phyloP scores from a whole-genome alignment of 2,888 invertebrate species.

The Agriopis leucophaearia region DNA sequence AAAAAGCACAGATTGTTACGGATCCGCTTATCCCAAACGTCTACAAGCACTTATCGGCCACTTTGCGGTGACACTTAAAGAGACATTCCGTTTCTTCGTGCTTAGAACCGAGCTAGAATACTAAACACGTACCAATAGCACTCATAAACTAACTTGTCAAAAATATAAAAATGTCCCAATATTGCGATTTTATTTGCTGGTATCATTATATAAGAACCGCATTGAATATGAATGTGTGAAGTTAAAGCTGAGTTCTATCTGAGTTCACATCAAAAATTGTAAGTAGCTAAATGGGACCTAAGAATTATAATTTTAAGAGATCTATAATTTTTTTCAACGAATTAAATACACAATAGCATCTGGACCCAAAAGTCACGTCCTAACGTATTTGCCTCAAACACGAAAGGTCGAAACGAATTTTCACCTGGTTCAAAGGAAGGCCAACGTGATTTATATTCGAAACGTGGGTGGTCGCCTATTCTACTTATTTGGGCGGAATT shows the following conservation, averaged over 20 bases:
- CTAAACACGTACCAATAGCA: neutral
- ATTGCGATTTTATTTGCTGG: neutral
- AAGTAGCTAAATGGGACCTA: neutral
- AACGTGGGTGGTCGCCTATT: constrained; percentile 25
- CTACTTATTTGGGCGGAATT: constrained; percentile 29
- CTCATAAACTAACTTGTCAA: neutral
- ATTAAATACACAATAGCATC: constrained; percentile 12
- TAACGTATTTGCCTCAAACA: constrained; percentile 26
- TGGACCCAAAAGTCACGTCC: constrained; percentile 15
- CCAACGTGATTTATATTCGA: constrained; percentile 29
- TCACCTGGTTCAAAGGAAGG: constrained; percentile 32
- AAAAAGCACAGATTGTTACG: constrained; percentile 22
- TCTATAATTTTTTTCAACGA: neutral
- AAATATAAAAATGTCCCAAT: neutral
- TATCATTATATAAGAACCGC: too few species aligned
- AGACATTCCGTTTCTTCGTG: constrained; percentile 9
- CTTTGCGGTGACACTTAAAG: constrained; percentile 14
- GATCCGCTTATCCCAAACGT: constrained; percentile 26
- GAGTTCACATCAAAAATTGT: neutral
- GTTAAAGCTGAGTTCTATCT: neutral
- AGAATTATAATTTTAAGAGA: neutral
- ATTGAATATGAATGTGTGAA: too few species aligned
- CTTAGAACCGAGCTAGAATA: constrained; percentile 7
- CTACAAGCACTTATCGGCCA: constrained; percentile 29
- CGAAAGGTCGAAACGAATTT: constrained; percentile 19